Conservation (phyloP, 1,140 invertebrate genomes). For the Bilobella aurantiaca region DNA sequence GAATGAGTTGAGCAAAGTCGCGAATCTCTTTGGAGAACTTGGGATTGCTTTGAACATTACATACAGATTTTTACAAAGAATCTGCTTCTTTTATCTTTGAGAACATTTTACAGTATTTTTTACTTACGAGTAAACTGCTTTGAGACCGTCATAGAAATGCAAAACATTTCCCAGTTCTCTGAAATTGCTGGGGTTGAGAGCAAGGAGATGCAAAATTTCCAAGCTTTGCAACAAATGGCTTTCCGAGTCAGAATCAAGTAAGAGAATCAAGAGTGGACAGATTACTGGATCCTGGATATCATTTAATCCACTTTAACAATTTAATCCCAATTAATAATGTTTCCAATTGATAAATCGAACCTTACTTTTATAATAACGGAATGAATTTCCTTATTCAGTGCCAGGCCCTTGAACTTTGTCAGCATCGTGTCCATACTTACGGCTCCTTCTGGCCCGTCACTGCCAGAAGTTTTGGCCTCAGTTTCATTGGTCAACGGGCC, state of each 20-base stretch:
- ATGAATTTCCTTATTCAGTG: slow-evolving; percentile 12
- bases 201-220: slow-evolving; percentile 14
- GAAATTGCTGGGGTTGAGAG: slow-evolving; percentile 7
- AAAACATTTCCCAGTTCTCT: not conserved
- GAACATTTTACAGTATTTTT: not conserved
- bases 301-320: not conserved
- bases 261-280: slow-evolving; percentile 13
- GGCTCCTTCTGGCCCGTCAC: not conserved
- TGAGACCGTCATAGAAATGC: slow-evolving; percentile 15
- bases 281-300: slow-evolving; percentile 11
- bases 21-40: not conserved
- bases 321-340: not conserved
- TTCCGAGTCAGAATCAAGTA: not conserved
- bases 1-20: slow-evolving; percentile 1
- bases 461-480: not conserved
- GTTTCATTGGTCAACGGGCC: not conserved
- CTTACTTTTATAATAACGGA: slow-evolving; percentile 9
- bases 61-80: not conserved
- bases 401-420: slow-evolving; percentile 4
- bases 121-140: slow-evolving; percentile 7
- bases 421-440: not conserved
- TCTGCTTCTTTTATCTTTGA: not conserved
- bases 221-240: not conserved
- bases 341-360: not conserved
- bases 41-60: not conserved